These are phyloP conservation scores for Cyprinus carpio DNA, from an alignment of 2,113 vertebrate species.

Conservation along the genomic window DNA sequence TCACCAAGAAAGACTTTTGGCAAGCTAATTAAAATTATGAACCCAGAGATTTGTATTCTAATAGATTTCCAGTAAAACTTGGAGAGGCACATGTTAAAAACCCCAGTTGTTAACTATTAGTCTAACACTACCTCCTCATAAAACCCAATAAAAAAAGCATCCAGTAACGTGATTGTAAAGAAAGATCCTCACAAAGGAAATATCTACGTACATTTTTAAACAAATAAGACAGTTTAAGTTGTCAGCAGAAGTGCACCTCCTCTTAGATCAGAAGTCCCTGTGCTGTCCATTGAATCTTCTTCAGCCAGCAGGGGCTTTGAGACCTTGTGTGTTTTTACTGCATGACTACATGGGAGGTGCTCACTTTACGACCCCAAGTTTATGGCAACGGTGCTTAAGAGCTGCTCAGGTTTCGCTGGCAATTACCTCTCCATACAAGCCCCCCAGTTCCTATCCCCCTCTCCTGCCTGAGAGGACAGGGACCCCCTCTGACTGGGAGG, in stretches of 20 bases:
- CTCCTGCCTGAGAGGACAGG: conserved; percentile 45
- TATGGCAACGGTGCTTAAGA: conserved; percentile 72
- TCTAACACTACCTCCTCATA: neutral
- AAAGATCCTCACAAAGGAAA: neutral
- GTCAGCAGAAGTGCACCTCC: conserved; percentile 29
- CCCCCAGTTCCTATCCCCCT: conserved; percentile 56
- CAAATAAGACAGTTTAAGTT: neutral
- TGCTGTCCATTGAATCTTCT: conserved; percentile 14
- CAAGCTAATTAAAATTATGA: neutral
- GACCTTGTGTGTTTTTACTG: conserved; percentile 73
- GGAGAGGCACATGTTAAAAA: neutral
- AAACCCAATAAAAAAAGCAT: neutral
- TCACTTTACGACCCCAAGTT: conserved; percentile 71
- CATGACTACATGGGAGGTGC: conserved; percentile 73
- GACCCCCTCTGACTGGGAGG: conserved; percentile 48
- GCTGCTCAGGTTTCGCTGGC: conserved; percentile 72
- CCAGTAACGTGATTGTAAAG: neutral
- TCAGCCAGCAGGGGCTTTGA: conserved; percentile 60
- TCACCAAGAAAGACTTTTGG: neutral
- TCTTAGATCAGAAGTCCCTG: conserved; percentile 25
- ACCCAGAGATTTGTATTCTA: neutral
- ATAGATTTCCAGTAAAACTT: neutral
- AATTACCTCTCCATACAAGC: conserved; percentile 65
- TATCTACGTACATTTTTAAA: neutral
- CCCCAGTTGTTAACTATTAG: neutral